Evolutionary conservation across 2,888 invertebrate genomes (phyloP).

Genomic region (Tenodera sinensis): DNA sequence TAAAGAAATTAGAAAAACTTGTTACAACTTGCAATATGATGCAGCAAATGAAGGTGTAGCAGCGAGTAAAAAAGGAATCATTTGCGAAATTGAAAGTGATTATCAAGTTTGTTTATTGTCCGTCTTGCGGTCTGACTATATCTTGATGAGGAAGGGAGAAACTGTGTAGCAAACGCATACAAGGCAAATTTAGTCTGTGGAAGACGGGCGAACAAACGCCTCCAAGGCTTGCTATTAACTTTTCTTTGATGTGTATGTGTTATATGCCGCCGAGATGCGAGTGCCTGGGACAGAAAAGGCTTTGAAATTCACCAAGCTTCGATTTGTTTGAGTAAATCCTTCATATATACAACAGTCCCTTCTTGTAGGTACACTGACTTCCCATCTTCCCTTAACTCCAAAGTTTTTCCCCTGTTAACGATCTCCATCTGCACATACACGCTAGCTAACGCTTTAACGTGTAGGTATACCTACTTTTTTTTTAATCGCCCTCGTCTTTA

Average conservation of each 20-base stretch:
- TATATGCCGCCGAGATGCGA: background rate
- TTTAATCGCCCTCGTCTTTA: background rate
- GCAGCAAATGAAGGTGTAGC: background rate
- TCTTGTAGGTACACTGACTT: background rate
- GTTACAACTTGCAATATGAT: too few species aligned
- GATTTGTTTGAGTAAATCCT: constrained; percentile 30
- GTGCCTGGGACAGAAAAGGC: constrained; percentile 9
- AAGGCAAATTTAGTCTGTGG: constrained; percentile 47
- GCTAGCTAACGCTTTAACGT: background rate
- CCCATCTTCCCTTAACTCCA: background rate
- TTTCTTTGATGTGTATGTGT: constrained; percentile 28
- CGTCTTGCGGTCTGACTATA: background rate
- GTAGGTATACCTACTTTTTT: background rate
- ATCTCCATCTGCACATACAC: background rate
- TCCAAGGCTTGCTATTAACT: constrained; percentile 57
- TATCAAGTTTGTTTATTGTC: background rate
- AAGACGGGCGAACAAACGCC: constrained; percentile 53
- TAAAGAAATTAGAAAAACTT: too few species aligned
- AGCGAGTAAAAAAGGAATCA: background rate
- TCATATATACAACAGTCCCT: constrained; percentile 17
- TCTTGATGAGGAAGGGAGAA: background rate
- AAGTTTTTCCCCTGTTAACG: background rate
- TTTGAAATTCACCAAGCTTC: constrained; percentile 29
- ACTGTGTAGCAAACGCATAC: background rate
- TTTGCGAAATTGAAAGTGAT: background rate